phyloP scores from a whole-genome alignment of 2,888 invertebrate species.

The Drosophila subsilvestris region DNA sequence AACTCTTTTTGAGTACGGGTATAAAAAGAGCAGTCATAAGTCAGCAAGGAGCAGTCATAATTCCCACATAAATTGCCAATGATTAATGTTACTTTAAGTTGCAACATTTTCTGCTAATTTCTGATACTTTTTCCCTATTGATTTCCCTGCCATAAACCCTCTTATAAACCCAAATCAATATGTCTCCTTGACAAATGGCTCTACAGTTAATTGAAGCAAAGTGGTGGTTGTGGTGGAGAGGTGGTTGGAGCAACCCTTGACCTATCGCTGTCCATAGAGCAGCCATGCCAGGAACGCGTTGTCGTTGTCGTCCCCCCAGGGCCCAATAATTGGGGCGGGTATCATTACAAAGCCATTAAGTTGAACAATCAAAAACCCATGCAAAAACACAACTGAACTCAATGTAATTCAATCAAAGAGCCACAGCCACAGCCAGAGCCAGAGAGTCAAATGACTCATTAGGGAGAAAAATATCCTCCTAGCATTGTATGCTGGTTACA shows the following conservation, averaged over 20 bases:
- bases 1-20: too few species aligned
- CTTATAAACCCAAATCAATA: constrained; percentile 52
- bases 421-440: constrained; percentile 1
- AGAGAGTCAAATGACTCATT: constrained; percentile 28
- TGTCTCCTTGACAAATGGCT: constrained; percentile 69
- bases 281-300: constrained; percentile 19
- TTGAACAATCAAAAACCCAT: constrained; percentile 57
- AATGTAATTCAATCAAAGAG: constrained; percentile 57
- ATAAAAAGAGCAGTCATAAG: too few species aligned
- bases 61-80: background rate
- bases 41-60: too few species aligned
- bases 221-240: constrained; percentile 40
- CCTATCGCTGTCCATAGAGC: constrained; percentile 45
- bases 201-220: constrained; percentile 54
- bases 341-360: constrained; percentile 71
- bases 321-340: constrained; percentile 50
- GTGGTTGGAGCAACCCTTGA: constrained; percentile 39
- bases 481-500: too few species aligned
- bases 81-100: background rate
- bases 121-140: constrained; percentile 24
- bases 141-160: constrained; percentile 62
- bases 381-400: constrained; percentile 47
- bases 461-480: constrained; percentile 12
- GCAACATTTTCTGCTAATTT: background rate
- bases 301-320: constrained; percentile 18